phyloP scores from a whole-genome alignment of 2,113 vertebrate species.

The Rousettus leschenaultii region DNA sequence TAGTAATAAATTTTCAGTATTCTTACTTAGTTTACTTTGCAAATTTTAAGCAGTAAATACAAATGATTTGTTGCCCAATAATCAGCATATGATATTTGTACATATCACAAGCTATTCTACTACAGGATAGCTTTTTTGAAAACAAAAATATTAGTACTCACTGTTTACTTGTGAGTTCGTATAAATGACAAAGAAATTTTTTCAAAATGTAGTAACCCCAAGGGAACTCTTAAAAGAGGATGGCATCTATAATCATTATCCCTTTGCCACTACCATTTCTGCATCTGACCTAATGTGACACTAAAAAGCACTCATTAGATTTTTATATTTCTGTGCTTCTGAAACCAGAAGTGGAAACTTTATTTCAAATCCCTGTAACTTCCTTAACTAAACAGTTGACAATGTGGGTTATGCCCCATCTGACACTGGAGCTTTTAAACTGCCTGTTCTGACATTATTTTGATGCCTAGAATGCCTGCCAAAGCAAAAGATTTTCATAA shows the following conservation, averaged over 20 bases:
- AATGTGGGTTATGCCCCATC: background rate
- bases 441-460: background rate
- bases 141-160: background rate
- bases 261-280: background rate
- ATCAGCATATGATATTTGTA: background rate
- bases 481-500: slow-evolving; percentile 16
- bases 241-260: background rate
- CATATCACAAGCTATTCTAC: background rate
- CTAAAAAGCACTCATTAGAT: background rate
- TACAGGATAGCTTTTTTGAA: background rate
- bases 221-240: background rate
- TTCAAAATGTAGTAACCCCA: background rate
- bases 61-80: background rate
- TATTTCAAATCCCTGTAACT: background rate
- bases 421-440: background rate
- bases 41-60: background rate
- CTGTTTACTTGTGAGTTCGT: background rate
- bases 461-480: background rate
- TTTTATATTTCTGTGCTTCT: background rate
- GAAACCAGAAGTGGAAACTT: slow-evolving; percentile 37
- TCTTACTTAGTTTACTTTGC: background rate
- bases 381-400: background rate
- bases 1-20: background rate
- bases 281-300: background rate
- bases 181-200: background rate